A percentile compares a stretch with the other conserved stretches of the same genome.
phyloP scores from a whole-genome alignment of 2,888 invertebrate genomes.

The Escarpia spicata region DNA sequence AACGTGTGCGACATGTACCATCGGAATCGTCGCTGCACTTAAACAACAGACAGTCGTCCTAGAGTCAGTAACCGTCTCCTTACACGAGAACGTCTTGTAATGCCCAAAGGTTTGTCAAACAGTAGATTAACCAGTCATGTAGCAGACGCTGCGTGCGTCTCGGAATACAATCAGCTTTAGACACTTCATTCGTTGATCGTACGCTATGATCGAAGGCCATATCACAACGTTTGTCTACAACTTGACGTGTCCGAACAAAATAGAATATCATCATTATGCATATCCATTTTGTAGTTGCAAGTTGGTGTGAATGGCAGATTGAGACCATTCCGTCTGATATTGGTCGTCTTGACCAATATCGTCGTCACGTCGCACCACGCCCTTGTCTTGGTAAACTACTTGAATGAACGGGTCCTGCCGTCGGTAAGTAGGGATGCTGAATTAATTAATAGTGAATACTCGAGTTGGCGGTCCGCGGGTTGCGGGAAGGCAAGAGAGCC shows the following conservation, averaged over 20 bases:
- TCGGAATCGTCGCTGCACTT: neutral
- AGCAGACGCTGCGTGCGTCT: neutral
- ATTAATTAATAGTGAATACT: neutral
- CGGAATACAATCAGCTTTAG: neutral
- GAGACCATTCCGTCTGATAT: neutral
- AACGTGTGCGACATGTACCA: neutral
- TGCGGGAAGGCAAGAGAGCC: neutral
- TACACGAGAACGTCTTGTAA: neutral
- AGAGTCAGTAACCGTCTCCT: neutral
- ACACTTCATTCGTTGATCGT: neutral
- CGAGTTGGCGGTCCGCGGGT: neutral
- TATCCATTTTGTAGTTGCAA: neutral
- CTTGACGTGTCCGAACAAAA: no score
- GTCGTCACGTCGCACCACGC: neutral
- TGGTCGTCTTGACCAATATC: neutral
- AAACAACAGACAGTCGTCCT: neutral
- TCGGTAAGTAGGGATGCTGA: neutral
- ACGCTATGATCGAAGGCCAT: neutral
- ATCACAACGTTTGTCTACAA: neutral
- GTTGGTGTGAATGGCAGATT: neutral
- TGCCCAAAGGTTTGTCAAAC: neutral
- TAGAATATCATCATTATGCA: neutral
- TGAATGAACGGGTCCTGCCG: neutral
- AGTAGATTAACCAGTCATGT: neutral
- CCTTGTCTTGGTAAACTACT: neutral